A percentile compares a stretch with the other conserved stretches of the same genome.
These are phyloP conservation scores for Bucco capensis DNA, from an alignment of 2,113 vertebrate genomes.

Conservation along the genomic window DNA sequence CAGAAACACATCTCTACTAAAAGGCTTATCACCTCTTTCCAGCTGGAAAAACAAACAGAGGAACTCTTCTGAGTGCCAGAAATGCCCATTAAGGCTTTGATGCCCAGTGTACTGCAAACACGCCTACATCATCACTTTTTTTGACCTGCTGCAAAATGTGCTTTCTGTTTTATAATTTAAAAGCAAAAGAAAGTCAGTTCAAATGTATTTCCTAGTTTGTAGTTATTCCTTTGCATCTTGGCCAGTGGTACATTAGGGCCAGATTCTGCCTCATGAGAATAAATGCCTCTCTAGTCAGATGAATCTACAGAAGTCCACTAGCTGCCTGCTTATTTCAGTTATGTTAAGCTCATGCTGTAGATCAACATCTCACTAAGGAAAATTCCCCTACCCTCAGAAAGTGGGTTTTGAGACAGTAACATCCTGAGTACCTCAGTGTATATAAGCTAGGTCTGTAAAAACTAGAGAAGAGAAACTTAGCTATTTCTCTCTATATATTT, in stretches of 20 bases:
- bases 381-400: background rate
- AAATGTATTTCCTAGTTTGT: background rate
- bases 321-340: background rate
- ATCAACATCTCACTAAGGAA: background rate
- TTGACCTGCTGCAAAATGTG: background rate
- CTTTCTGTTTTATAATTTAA: background rate
- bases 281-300: background rate
- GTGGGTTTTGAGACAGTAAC: background rate
- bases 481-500: background rate
- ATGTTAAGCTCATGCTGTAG: background rate
- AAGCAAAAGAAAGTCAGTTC: background rate
- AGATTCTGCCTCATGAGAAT: background rate
- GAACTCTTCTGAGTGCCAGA: background rate
- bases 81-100: background rate
- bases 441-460: background rate
- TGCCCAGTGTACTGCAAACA: background rate
- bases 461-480: background rate
- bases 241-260: background rate
- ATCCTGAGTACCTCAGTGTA: background rate
- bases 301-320: background rate
- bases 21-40: conserved; percentile 6
- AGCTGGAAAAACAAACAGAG: conserved; percentile 13
- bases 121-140: background rate
- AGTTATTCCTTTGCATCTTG: background rate
- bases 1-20: background rate